phyloP scores from a whole-genome alignment of 92 coral and sea anemone species.

The Porites rus region DNA sequence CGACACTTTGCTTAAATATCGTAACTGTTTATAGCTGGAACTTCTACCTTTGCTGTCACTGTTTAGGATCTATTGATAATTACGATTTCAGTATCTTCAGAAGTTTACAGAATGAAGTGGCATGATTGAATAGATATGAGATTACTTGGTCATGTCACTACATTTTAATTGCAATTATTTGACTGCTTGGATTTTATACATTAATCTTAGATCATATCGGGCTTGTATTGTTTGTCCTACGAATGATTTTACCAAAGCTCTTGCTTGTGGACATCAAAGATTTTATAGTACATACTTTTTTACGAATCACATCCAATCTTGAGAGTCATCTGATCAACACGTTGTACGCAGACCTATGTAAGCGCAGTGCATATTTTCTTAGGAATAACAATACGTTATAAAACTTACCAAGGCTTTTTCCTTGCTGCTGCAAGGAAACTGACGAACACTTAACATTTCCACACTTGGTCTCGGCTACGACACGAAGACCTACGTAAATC shows the following conservation, averaged over 20 bases:
- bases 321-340: neutral
- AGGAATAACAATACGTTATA: neutral
- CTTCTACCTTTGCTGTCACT: neutral
- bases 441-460: constrained; percentile 8
- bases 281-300: neutral
- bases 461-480: constrained; percentile 17
- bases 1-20: neutral
- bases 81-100: neutral
- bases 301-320: neutral
- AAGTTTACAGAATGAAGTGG: neutral
- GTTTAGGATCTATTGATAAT: no score
- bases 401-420: constrained; percentile 15
- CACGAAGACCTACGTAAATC: constrained; percentile 22
- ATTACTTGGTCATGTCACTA: neutral
- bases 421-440: neutral
- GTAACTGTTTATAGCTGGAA: neutral
- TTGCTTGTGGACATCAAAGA: neutral
- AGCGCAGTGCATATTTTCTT: neutral
- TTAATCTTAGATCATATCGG: neutral
- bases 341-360: no score
- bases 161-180: neutral
- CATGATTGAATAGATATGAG: neutral
- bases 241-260: neutral
- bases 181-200: neutral
- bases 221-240: neutral